Evolutionary conservation across 2,797 vertebrate species (phyloP).

Genomic region (Neopelma chrysocephalum): DNA sequence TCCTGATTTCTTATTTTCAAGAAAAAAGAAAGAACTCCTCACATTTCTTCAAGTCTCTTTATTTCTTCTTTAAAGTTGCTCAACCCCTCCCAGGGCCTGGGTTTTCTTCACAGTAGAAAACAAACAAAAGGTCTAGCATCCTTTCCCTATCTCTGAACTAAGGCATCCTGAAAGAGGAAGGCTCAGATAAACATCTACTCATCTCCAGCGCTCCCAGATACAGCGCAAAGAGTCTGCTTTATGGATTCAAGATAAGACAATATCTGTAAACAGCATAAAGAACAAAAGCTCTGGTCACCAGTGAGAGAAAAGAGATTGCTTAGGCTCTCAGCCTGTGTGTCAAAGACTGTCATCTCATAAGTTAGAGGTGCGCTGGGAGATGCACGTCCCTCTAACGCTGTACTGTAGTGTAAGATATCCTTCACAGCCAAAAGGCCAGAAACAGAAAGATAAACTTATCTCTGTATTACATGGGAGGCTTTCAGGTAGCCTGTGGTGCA

Average conservation of each 20-base stretch:
- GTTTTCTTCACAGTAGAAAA: background rate
- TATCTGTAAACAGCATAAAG: background rate
- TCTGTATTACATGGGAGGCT: background rate
- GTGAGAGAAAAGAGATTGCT: background rate
- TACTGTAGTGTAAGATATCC: background rate
- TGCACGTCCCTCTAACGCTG: background rate
- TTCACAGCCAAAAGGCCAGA: background rate
- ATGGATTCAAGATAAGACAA: background rate
- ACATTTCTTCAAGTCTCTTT: background rate
- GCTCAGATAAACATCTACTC: slow-evolving; percentile 5
- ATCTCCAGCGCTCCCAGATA: background rate
- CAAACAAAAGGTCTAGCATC: background rate
- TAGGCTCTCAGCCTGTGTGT: background rate
- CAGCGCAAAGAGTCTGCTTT: background rate
- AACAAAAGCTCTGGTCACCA: background rate
- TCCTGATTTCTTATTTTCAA: background rate
- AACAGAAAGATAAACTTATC: background rate
- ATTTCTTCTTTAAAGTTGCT: background rate
- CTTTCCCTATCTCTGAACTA: background rate
- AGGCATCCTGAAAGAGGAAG: slow-evolving; percentile 8
- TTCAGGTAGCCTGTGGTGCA: background rate
- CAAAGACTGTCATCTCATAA: background rate
- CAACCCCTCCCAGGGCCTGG: background rate
- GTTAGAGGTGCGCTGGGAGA: background rate
- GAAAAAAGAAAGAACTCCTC: background rate